Percentiles rank a stretch among this genome's conserved stretches.
phyloP scores from a whole-genome alignment of 2,113 vertebrate species.

The Epinephelus cyanopodus region DNA sequence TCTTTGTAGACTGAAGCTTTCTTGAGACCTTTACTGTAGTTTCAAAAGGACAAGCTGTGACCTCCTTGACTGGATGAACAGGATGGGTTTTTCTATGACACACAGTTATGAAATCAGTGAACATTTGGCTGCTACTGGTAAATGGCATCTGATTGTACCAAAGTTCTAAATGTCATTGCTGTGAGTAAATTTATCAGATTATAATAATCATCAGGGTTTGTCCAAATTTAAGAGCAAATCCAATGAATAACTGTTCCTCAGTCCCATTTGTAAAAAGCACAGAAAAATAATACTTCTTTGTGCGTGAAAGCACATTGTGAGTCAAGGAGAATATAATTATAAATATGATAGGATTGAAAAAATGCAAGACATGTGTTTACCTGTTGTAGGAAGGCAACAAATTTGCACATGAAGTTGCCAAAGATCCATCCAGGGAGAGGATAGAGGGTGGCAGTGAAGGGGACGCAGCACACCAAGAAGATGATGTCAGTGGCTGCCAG shows the following conservation, averaged over 20 bases:
- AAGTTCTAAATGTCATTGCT: background rate
- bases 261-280: background rate
- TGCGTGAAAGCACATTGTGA: background rate
- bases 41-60: background rate
- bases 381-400: conserved; percentile 89
- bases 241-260: background rate
- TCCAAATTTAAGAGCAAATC: background rate
- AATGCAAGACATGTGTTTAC: conserved; percentile 63
- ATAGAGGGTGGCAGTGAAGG: conserved; percentile 89
- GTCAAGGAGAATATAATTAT: background rate
- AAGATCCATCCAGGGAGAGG: conserved; percentile 90
- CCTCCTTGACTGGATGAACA: background rate
- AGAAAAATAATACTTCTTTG: background rate
- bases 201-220: background rate
- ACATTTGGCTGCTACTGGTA: background rate
- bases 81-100: background rate
- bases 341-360: background rate
- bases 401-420: conserved; percentile 90
- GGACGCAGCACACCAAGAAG: conserved; percentile 89
- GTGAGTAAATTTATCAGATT: background rate
- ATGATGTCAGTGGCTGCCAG: conserved; percentile 89
- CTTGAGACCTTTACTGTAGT: background rate
- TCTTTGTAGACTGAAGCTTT: background rate
- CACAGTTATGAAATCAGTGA: background rate
- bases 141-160: background rate